These are phyloP conservation scores for Phoebastria nigripes DNA, from an alignment of 2,797 vertebrate genomes.

Conservation along the genomic window DNA sequence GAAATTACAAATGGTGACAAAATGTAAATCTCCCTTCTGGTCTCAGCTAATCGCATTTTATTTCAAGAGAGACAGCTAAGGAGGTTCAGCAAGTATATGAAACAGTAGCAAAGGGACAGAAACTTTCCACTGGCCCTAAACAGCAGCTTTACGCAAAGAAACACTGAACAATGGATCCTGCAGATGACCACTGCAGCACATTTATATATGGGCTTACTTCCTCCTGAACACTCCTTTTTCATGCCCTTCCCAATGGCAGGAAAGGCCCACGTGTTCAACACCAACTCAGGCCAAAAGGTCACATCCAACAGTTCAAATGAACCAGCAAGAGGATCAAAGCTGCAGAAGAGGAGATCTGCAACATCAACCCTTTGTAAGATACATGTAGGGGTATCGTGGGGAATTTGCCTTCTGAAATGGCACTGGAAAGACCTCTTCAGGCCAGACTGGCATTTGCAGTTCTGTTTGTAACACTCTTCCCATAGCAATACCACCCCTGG, in stretches of 20 bases:
- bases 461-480: not conserved
- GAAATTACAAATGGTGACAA: not conserved
- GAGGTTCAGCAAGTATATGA: not conserved
- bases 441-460: not conserved
- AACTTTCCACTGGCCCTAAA: not conserved
- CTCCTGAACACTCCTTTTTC: not conserved
- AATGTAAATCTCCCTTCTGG: not conserved
- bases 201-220: not conserved
- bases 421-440: not conserved
- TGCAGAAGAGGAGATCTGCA: not conserved
- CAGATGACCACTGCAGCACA: not conserved
- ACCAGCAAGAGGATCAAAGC: not conserved
- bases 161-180: not conserved
- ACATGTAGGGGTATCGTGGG: accelerated
- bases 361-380: not conserved
- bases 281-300: not conserved
- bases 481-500: not conserved
- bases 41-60: not conserved
- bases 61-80: not conserved
- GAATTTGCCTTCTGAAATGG: not conserved
- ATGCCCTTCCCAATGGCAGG: not conserved
- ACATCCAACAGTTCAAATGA: not conserved
- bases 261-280: not conserved
- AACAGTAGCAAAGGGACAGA: not conserved
- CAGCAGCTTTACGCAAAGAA: not conserved